Evolutionary conservation across 2,113 vertebrate genomes (phyloP).

Genomic region (Pterocles gutturalis): DNA sequence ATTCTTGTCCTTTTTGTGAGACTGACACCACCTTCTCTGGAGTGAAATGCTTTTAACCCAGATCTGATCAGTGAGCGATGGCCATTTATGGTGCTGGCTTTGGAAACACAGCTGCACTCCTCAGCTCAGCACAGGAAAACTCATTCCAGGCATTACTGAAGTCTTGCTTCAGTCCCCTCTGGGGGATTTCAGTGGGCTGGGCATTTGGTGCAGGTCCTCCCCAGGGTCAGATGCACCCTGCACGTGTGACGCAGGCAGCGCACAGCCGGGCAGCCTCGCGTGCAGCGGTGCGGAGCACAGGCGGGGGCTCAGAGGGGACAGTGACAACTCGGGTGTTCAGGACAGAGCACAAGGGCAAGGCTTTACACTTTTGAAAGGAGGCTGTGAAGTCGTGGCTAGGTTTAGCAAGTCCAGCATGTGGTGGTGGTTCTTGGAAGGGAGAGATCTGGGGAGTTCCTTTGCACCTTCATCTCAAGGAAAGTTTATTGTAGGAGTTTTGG

Average conservation of each 20-base stretch:
- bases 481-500: background rate
- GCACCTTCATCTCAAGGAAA: background rate
- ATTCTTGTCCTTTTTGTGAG: background rate
- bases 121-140: background rate
- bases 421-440: background rate
- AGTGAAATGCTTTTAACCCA: background rate
- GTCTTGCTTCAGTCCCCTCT: background rate
- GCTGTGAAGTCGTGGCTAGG: background rate
- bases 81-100: background rate
- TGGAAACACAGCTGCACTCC: background rate
- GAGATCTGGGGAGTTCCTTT: background rate
- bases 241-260: background rate
- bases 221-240: background rate
- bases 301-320: background rate
- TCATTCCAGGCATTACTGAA: conserved; percentile 16
- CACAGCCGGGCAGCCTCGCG: fast-evolving
- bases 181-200: background rate
- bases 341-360: background rate
- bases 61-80: background rate
- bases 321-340: background rate
- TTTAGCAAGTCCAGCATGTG: background rate
- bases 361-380: background rate
- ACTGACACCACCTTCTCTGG: background rate
- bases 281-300: background rate
- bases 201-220: background rate